A percentile compares a stretch with the other conserved stretches of the same genome.
These are phyloP conservation scores for Cyclargus thomasi DNA, from an alignment of 1,140 invertebrate genomes.

Conservation along the genomic window DNA sequence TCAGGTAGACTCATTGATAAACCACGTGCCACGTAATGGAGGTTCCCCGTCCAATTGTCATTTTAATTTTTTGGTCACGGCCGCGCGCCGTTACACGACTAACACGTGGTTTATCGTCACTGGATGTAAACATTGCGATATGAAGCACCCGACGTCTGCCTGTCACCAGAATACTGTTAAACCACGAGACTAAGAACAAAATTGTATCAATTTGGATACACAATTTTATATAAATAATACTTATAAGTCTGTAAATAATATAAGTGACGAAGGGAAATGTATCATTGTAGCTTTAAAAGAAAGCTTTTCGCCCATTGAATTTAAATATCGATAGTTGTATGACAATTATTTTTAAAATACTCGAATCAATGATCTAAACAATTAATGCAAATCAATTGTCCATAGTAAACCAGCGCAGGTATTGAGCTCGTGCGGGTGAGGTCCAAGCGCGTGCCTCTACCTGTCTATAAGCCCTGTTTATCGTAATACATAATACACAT, in stretches of 20 bases:
- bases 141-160: too few species aligned
- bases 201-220: too few species aligned
- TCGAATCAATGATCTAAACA: too few species aligned
- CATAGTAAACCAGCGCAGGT: background rate
- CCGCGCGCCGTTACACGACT: background rate
- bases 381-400: too few species aligned
- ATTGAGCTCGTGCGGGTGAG: background rate
- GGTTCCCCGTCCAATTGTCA: background rate
- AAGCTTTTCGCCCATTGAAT: too few species aligned
- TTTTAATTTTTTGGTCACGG: background rate
- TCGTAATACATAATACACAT: too few species aligned
- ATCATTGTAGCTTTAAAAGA: too few species aligned
- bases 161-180: too few species aligned
- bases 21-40: background rate
- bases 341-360: background rate
- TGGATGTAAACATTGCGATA: background rate
- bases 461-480: background rate
- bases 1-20: constrained; percentile 3
- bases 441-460: background rate
- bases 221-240: too few species aligned
- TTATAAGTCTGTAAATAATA: too few species aligned
- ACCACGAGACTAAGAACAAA: too few species aligned
- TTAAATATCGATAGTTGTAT: background rate
- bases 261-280: too few species aligned
- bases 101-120: background rate